phyloP scores from a whole-genome alignment of 1,140 invertebrate genomes.

The Lamellibrachia luymesi region DNA sequence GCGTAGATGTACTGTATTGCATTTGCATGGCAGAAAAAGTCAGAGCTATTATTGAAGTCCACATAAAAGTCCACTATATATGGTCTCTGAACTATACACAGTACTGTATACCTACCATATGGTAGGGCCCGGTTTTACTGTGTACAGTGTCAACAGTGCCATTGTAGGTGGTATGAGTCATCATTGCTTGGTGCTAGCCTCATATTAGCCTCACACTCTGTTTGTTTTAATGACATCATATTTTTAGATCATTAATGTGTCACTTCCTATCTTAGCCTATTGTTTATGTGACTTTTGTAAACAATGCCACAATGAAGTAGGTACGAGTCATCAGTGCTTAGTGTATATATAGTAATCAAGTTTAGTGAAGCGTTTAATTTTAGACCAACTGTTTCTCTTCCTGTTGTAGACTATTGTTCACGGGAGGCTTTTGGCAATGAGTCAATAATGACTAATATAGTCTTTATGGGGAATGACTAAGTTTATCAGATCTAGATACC shows the following conservation, averaged over 20 bases:
- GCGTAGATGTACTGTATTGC: too few species aligned
- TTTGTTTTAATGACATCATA: neutral
- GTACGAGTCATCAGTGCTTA: too few species aligned
- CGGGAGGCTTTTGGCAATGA: neutral
- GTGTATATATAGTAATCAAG: too few species aligned
- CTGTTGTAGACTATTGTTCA: neutral
- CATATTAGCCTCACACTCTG: neutral
- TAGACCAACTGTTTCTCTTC: neutral
- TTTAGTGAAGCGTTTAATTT: too few species aligned
- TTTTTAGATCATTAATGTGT: neutral
- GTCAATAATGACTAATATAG: neutral
- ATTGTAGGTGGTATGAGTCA: neutral
- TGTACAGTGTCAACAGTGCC: neutral
- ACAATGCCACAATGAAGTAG: neutral
- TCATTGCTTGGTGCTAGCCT: neutral
- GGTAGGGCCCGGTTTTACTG: neutral
- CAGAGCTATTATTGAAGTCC: too few species aligned
- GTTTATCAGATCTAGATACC: neutral
- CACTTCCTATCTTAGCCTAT: neutral
- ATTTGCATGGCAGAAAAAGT: too few species aligned
- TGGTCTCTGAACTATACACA: too few species aligned
- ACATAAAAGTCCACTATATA: too few species aligned
- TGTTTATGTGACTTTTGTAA: neutral
- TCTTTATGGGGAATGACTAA: neutral
- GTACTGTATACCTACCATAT: too few species aligned